Conservation (phyloP, 2,797 vertebrate species). For the Brachyrhaphis roseni region DNA sequence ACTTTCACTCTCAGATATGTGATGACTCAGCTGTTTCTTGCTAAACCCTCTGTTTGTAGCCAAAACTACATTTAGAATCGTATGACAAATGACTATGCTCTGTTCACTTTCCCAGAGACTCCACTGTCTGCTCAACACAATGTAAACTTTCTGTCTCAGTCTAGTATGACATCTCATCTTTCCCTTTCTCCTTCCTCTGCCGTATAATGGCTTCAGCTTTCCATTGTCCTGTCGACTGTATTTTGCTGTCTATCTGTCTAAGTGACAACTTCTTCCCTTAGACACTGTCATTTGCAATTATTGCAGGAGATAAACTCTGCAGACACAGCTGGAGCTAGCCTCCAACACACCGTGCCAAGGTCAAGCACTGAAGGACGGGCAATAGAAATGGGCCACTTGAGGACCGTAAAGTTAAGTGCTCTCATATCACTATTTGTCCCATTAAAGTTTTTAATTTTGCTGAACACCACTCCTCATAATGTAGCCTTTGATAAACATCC, state of each 20-base stretch:
- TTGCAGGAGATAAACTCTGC: slow-evolving; percentile 69
- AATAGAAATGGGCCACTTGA: slow-evolving; percentile 61
- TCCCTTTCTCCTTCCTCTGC: slow-evolving; percentile 18
- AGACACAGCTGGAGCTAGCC: slow-evolving; percentile 70
- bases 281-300: slow-evolving; percentile 72
- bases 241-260: slow-evolving; percentile 64
- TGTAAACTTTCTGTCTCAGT: slow-evolving; percentile 30
- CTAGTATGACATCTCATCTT: slow-evolving; percentile 22
- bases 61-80: slow-evolving; percentile 35
- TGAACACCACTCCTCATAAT: slow-evolving; percentile 43
- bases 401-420: slow-evolving; percentile 47
- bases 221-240: slow-evolving; percentile 48
- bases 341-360: slow-evolving; percentile 58
- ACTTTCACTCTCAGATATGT: slow-evolving; percentile 7
- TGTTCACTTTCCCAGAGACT: slow-evolving; percentile 8
- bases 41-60: slow-evolving; percentile 23
- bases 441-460: slow-evolving; percentile 47
- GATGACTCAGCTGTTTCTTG: slow-evolving; percentile 42
- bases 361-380: slow-evolving; percentile 61
- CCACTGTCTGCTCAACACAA: slow-evolving; percentile 8
- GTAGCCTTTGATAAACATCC: slow-evolving; percentile 53
- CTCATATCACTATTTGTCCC: slow-evolving; percentile 14
- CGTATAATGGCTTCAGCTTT: slow-evolving; percentile 36
- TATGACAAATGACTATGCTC: slow-evolving; percentile 13
- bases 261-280: slow-evolving; percentile 66